A percentile compares a stretch with the other conserved stretches of the same genome.
phyloP scores from a whole-genome alignment of 2,888 invertebrate species.

The Sminthurides aquaticus region DNA sequence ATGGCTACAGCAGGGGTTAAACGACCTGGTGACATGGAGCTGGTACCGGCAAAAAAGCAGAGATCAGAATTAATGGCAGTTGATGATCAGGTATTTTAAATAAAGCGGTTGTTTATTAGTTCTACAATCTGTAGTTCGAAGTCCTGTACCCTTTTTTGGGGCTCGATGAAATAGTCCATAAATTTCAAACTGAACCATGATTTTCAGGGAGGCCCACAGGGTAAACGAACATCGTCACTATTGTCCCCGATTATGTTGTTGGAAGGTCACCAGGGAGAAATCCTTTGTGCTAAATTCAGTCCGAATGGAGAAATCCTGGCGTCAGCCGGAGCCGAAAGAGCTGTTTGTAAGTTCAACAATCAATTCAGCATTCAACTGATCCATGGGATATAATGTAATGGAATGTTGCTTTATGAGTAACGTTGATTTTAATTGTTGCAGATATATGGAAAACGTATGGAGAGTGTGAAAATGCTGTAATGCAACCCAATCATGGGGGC shows the following conservation, averaged over 20 bases:
- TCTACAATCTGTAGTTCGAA: too few relatives aligned
- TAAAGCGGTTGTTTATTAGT: too few relatives aligned
- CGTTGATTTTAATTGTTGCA: slow-evolving; percentile 36
- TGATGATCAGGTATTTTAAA: slow-evolving; percentile 22
- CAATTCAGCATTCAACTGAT: slow-evolving; percentile 3
- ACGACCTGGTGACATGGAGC: slow-evolving; percentile 27
- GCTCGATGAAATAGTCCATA: too few relatives aligned
- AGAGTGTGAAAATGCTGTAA: slow-evolving; percentile 93
- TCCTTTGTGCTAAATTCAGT: slow-evolving; percentile 86
- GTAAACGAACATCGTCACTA: slow-evolving; percentile 69
- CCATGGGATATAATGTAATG: not conserved
- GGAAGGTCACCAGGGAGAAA: slow-evolving; percentile 94
- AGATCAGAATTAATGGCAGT: slow-evolving; percentile 32
- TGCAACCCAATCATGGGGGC: slow-evolving; percentile 89
- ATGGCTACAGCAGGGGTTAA: slow-evolving; percentile 18
- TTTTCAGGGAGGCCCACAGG: slow-evolving; percentile 54
- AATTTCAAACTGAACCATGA: not conserved
- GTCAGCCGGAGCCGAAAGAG: slow-evolving; percentile 89
- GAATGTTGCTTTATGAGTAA: not conserved
- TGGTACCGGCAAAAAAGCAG: slow-evolving; percentile 35
- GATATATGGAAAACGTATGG: slow-evolving; percentile 92
- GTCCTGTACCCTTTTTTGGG: too few relatives aligned
- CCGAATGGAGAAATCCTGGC: slow-evolving; percentile 92
- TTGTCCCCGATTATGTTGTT: slow-evolving; percentile 90
- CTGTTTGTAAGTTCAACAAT: slow-evolving; percentile 67